These are phyloP conservation scores for Meriones psammophilus DNA, from an alignment of 2,797 vertebrate genomes.

Conservation along the genomic window DNA sequence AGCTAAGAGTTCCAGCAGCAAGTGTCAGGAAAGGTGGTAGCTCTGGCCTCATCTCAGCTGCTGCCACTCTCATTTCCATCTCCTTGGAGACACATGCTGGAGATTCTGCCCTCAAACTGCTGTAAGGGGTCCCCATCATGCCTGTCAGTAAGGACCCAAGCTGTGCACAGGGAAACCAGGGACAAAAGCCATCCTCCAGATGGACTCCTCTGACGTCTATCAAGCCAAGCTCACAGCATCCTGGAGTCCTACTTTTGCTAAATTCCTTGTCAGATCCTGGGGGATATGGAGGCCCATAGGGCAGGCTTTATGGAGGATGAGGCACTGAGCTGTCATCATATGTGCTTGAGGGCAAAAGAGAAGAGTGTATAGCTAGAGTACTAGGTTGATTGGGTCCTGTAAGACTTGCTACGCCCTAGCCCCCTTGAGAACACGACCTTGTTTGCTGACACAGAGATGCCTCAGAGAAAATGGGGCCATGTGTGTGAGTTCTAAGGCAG, in stretches of 20 bases:
- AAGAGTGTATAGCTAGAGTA: not conserved
- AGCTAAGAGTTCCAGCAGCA: rapidly evolving
- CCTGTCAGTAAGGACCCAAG: not conserved
- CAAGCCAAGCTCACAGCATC: not conserved
- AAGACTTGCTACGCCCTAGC: not conserved
- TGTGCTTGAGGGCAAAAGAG: not conserved
- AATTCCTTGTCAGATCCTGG: not conserved
- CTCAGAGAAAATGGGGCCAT: not conserved
- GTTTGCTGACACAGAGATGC: not conserved
- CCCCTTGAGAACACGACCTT: not conserved
- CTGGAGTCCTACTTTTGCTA: not conserved
- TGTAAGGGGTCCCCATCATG: not conserved
- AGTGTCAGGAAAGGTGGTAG: not conserved
- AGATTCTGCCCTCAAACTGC: not conserved
- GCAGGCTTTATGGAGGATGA: not conserved
- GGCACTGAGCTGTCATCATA: not conserved
- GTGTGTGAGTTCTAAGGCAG: rapidly evolving
- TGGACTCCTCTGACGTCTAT: not conserved
- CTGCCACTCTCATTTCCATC: not conserved
- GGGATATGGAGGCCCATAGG: not conserved
- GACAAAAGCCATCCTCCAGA: not conserved
- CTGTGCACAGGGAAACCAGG: not conserved
- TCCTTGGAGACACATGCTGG: not conserved
- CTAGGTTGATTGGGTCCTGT: not conserved
- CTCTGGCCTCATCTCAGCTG: not conserved